Evolutionary conservation across 2,797 vertebrate genomes (phyloP).

Genomic region (Poecilia picta): DNA sequence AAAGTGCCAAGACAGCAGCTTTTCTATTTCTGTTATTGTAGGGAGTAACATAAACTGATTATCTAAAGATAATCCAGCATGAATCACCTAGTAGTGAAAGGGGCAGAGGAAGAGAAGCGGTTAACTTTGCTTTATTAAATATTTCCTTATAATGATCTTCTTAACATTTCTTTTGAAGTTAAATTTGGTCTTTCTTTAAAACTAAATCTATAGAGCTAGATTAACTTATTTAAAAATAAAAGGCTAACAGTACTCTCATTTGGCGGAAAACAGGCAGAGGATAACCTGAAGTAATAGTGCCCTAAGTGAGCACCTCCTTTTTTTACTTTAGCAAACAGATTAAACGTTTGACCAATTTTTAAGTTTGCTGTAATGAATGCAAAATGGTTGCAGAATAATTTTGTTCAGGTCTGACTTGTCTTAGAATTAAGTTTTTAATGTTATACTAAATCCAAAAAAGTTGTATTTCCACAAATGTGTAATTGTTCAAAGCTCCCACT

Average conservation of each 20-base stretch:
- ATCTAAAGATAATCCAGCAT: background rate
- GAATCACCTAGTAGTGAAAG: background rate
- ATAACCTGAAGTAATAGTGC: background rate
- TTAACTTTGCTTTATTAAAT: background rate
- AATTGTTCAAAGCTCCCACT: background rate
- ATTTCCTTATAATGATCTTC: background rate
- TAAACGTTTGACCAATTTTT: background rate
- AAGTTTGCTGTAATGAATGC: background rate
- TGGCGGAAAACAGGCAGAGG: background rate
- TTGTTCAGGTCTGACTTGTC: background rate
- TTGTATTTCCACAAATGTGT: background rate
- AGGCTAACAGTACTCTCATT: background rate
- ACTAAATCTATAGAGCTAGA: background rate
- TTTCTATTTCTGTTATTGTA: conserved; percentile 5
- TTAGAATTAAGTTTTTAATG: background rate
- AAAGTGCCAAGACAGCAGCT: conserved; percentile 31
- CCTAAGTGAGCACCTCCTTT: background rate
- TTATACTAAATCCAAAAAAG: background rate
- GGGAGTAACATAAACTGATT: background rate
- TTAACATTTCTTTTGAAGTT: background rate
- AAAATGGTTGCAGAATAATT: background rate
- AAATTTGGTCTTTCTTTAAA: background rate
- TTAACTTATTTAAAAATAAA: background rate
- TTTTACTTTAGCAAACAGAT: background rate
- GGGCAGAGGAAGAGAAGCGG: background rate